Percentiles rank a stretch among this genome's conserved stretches.
phyloP scores from a whole-genome alignment of 2,797 vertebrate genomes.

The Sparidentex hasta region DNA sequence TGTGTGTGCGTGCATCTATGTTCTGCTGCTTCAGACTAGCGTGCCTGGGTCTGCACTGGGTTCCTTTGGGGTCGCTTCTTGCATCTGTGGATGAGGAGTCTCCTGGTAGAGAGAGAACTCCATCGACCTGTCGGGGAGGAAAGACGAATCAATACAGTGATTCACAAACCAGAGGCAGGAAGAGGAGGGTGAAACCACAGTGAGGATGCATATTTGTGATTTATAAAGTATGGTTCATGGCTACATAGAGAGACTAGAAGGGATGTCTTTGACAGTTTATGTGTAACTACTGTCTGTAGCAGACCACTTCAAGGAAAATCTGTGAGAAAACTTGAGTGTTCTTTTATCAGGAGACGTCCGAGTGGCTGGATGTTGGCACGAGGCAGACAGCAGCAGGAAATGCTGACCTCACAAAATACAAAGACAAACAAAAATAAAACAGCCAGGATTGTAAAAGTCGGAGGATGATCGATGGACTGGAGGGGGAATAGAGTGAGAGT shows the following conservation, averaged over 20 bases:
- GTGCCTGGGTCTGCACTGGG: constrained; percentile 83
- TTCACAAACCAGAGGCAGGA: constrained; percentile 11
- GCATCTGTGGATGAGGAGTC: constrained; percentile 76
- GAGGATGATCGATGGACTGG: constrained; percentile 39
- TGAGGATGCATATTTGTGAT: constrained; percentile 1
- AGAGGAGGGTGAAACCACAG: constrained; percentile 22
- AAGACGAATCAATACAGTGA: constrained; percentile 51
- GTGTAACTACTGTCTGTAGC: background rate
- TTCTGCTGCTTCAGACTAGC: constrained; percentile 80
- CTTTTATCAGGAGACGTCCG: constrained; percentile 6
- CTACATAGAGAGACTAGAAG: background rate
- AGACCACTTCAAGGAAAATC: background rate
- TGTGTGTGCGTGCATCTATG: constrained; percentile 29
- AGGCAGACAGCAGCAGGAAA: constrained; percentile 11
- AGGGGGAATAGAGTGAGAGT: constrained; percentile 10
- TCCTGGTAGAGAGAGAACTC: constrained; percentile 86
- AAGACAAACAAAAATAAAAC: constrained; percentile 42
- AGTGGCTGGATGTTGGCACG: constrained; percentile 4
- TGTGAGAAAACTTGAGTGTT: background rate
- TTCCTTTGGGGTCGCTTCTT: constrained; percentile 80
- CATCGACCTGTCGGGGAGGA: constrained; percentile 77
- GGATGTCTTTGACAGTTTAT: background rate
- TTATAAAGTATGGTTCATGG: constrained; percentile 3
- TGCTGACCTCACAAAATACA: constrained; percentile 38
- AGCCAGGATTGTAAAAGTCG: constrained; percentile 28